Conservation (phyloP, 2,797 vertebrate genomes). For the Borostomias antarcticus region DNA sequence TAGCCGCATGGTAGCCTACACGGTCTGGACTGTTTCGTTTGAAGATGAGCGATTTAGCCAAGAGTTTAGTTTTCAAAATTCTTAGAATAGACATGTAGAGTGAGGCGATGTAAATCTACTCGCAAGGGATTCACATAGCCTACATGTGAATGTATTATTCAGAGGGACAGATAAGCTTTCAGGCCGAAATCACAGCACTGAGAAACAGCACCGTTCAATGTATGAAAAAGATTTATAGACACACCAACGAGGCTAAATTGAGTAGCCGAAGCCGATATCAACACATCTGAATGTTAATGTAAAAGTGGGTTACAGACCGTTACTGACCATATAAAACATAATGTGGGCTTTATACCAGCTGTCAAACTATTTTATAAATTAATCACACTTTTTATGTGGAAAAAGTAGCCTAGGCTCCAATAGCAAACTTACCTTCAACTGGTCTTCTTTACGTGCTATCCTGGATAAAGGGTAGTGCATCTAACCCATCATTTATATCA, state of each 20-base stretch:
- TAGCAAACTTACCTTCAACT: conserved; percentile 35
- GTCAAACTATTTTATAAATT: not conserved
- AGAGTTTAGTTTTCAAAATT: too few relatives aligned
- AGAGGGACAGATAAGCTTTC: conserved; percentile 7
- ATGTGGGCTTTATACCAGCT: too few relatives aligned
- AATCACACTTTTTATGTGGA: not conserved
- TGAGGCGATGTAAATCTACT: not conserved
- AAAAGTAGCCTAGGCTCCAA: not conserved
- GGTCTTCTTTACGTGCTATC: not conserved
- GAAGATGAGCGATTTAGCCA: too few relatives aligned
- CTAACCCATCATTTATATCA: conserved; percentile 1
- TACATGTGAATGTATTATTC: conserved; percentile 28
- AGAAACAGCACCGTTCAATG: conserved; percentile 9
- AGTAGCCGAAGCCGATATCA: too few relatives aligned
- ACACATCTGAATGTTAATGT: not conserved
- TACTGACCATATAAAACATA: too few relatives aligned
- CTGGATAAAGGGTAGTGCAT: not conserved
- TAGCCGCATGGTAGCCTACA: too few relatives aligned
- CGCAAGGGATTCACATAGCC: conserved; percentile 7
- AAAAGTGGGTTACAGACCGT: too few relatives aligned
- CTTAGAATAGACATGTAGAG: too few relatives aligned
- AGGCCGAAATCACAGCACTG: conserved; percentile 7
- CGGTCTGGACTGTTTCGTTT: too few relatives aligned
- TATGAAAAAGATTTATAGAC: not conserved
- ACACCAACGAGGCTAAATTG: not conserved